phyloP scores from a whole-genome alignment of 2,113 vertebrate genomes.

The Coptodon bakossiorum region DNA sequence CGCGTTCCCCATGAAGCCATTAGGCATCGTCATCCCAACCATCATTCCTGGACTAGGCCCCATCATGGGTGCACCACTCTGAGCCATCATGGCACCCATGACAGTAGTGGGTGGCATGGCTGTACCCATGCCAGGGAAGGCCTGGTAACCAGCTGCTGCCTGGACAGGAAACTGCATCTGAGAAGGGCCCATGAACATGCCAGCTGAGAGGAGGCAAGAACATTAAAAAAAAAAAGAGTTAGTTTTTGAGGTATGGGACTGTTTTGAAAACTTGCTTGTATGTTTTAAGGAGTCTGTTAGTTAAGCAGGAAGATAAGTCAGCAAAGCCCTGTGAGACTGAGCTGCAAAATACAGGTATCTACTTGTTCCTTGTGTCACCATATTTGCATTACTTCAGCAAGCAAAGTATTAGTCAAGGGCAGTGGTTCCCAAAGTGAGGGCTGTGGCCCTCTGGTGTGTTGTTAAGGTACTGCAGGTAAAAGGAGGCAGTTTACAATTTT shows the following conservation, averaged over 20 bases:
- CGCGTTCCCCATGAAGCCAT: conserved; percentile 88
- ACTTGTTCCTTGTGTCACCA: neutral
- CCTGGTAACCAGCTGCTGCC: conserved; percentile 82
- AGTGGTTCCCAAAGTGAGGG: neutral
- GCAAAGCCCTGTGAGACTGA: neutral
- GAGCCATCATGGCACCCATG: conserved; percentile 88
- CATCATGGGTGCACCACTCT: conserved; percentile 82
- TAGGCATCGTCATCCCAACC: conserved; percentile 93
- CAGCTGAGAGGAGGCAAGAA: conserved; percentile 51
- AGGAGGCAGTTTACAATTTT: neutral
- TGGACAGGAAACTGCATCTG: conserved; percentile 90
- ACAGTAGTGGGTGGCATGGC: conserved; percentile 87
- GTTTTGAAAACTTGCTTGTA: neutral
- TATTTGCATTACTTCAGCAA: neutral
- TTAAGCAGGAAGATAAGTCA: neutral
- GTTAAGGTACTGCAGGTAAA: neutral
- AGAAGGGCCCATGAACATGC: conserved; percentile 90
- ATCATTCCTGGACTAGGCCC: conserved; percentile 87
- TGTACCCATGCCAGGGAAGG: conserved; percentile 87
- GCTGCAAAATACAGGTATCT: neutral
- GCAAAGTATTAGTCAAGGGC: neutral
- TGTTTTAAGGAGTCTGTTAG: neutral
- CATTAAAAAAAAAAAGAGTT: neutral
- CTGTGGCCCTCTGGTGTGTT: neutral
- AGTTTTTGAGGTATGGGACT: neutral